Evolutionary conservation across 2,797 vertebrate species (phyloP), one percentile per base, ranked within the genome.

Genomic region (Anguilla pacifica): DNA sequence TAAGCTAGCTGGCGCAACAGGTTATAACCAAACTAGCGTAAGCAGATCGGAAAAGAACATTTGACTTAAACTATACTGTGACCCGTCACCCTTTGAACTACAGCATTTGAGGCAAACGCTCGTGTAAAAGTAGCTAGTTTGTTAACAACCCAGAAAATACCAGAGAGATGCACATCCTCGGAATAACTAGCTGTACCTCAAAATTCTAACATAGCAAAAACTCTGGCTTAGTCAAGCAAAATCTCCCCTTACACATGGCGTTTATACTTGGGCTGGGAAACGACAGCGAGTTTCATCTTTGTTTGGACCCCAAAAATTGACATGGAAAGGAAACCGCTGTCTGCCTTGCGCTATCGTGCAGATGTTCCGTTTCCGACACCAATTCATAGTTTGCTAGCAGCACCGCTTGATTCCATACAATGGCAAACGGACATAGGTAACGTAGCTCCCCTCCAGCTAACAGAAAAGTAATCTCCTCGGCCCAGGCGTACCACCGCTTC

Each of bases 1-100:
- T 51, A n/a, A 67, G 10, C 28, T n/a, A 11, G 46, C 79, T 51
- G 79, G 51, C 43, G 79, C 79, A 82, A 82, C 79, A 82, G 79
- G 79, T 82, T 49, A 25, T 19, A 25, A 82, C 79, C 25, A 49
- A 49, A 19, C 43, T 82, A 25, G 2, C 79, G 46, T 25, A 11
- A 74, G 28, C 28, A 5, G 6, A 13, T 10, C 1, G 22, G 43
- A 22, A 49, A 49, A 22, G 79, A 82, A 51, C 43, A 25, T 22
- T 51, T 49, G 7, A 31, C 22, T 46, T 49, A 35, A 51, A 25
- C 9, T 49, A 82, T 25, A 51, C 74, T 17, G 31, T 9, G 17
- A 39, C 74, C 39, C 31, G 72, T 77, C 19, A 39, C 31, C 39
- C 15, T 13, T 19, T 25, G 39, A 43, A 39, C 39, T 79, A 43